These are phyloP conservation scores for Jaculus jaculus DNA, from an alignment of 2,113 vertebrate genomes.

Conservation along the genomic window DNA sequence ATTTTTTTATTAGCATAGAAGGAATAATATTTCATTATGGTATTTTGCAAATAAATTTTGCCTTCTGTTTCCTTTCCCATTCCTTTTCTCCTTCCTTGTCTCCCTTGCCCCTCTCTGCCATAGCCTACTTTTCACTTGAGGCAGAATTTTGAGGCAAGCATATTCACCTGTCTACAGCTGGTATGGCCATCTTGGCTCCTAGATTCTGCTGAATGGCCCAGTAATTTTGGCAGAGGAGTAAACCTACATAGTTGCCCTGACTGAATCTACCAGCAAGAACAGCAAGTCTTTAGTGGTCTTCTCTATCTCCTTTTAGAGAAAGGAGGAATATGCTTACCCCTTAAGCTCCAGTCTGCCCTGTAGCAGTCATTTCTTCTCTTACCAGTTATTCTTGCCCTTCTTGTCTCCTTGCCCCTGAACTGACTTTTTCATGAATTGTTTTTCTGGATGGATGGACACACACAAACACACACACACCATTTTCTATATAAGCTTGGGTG, in stretches of 20 bases:
- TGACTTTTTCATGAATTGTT: background rate
- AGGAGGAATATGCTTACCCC: too few species aligned
- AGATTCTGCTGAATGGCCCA: background rate
- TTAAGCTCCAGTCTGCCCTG: background rate
- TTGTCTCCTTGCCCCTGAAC: background rate
- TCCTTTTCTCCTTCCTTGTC: too few species aligned
- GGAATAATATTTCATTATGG: too few species aligned
- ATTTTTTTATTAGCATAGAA: too few species aligned
- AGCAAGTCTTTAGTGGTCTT: background rate
- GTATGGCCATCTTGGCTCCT: background rate
- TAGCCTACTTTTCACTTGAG: too few species aligned
- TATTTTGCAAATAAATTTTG: too few species aligned
- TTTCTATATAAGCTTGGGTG: background rate
- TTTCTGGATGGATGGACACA: background rate
- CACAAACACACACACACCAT: background rate
- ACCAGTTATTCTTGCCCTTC: background rate
- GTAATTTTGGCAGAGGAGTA: background rate
- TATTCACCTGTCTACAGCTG: background rate
- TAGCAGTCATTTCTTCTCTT: background rate
- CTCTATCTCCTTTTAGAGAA: background rate
- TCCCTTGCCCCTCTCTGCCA: too few species aligned
- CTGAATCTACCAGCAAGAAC: background rate
- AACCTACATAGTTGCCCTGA: too few species aligned
- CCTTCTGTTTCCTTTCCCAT: too few species aligned
- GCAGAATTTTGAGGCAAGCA: too few species aligned